Conservation (phyloP, 1,140 invertebrate genomes). For the Drosophila mayri region DNA sequence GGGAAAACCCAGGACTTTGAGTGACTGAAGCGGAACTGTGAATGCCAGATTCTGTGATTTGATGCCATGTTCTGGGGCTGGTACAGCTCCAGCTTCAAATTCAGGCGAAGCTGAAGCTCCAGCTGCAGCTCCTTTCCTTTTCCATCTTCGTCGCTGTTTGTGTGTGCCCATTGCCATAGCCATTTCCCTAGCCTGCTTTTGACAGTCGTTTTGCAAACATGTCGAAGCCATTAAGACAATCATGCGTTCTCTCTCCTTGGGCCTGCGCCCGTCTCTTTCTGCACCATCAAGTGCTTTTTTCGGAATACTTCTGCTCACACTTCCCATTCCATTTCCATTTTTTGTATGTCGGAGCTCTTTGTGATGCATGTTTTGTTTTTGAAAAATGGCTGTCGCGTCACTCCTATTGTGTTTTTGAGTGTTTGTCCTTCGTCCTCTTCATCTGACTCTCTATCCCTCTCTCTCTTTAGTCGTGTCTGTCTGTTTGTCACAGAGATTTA, state of each 20-base stretch:
- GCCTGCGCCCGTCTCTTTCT: slow-evolving; percentile 13
- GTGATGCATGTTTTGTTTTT: slow-evolving; percentile 71
- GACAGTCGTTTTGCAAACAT: slow-evolving; percentile 84
- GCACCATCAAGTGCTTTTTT: slow-evolving; percentile 56
- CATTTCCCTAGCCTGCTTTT: slow-evolving; percentile 71
- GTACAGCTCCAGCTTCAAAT: slow-evolving; percentile 22
- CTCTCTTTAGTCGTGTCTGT: slow-evolving; percentile 11
- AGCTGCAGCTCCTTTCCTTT: slow-evolving; percentile 25
- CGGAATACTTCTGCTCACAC: slow-evolving; percentile 33
- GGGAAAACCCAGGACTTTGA: slow-evolving; percentile 16
- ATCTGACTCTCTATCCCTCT: slow-evolving; percentile 13
- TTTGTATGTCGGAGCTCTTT: slow-evolving; percentile 60
- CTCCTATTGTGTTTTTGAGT: slow-evolving; percentile 80
- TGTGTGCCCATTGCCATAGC: slow-evolving; percentile 41
- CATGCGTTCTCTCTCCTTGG: slow-evolving; percentile 59
- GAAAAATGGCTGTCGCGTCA: slow-evolving; percentile 82
- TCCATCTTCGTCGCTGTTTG: slow-evolving; percentile 20
- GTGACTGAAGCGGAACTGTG: slow-evolving; percentile 47
- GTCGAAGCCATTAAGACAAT: slow-evolving; percentile 84
- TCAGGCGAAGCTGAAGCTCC: slow-evolving; percentile 18
- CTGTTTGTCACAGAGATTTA: slow-evolving; percentile 81
- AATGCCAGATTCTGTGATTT: slow-evolving; percentile 58
- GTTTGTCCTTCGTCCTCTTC: slow-evolving; percentile 55
- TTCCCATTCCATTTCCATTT: slow-evolving; percentile 25
- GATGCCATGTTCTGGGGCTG: slow-evolving; percentile 40